Evolutionary conservation across 2,113 vertebrate genomes (phyloP), one percentile per base, ranked within the genome.

Genomic region (Grammomys dolichurus): DNA sequence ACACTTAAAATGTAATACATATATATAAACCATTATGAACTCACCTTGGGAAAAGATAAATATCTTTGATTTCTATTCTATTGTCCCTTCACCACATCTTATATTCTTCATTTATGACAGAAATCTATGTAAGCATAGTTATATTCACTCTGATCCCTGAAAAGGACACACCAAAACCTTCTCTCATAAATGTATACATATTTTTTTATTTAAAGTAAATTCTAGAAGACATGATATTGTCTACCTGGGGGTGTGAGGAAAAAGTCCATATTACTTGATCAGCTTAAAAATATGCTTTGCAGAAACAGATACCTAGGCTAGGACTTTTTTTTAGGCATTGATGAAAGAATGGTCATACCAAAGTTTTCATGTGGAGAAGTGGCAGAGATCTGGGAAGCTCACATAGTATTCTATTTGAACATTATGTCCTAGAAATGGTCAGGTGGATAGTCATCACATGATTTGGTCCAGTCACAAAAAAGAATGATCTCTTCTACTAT

Each of bases 371-470:
- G 56, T 78, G 28, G 40, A 48, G 46, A 78, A 82, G 46, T 80
- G 40, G 3, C 70, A 5, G 54, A 63, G 28, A 48, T 48, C 2
- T 31, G 11, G 86, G 4, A 54, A 28, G 10, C 16, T 65, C 33
- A 3, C 0, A 2, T 54, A 20, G 33, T 65, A 54, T 54, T 65
- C 43, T 40, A 7, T 54, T 19, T 77, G 40, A 54, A 28, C 14
- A 78, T 63, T 33, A 46, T 24, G 7, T 20, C 22, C 2, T 78
- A 36, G 19, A 70, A 72, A 31, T 73, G 36, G 22, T 7, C 43
- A 2, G 26, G 4, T 19, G 16, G 43, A 56, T 4, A 10, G 22
- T 20, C 4, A 56, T 9, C 67, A 1, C 17, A 20, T 14, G 8
- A 31, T 9, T 84, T 31, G n/a, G 22, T 26, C 5, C 3, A 22